Conservation (phyloP, 2,113 vertebrate species). For the Coryphaenoides rupestris region DNA sequence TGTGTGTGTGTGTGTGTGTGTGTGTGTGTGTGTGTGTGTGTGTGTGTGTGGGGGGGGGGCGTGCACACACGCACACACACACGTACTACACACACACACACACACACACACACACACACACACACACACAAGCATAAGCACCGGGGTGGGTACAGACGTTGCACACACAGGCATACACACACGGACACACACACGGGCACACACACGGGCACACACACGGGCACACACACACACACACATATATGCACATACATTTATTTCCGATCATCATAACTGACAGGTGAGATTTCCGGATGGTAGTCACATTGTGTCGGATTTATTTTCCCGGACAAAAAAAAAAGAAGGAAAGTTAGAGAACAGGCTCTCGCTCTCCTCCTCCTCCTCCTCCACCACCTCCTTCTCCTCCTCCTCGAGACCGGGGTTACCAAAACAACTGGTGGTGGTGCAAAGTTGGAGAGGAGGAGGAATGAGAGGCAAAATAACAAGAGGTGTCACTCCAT, state of each 20-base stretch:
- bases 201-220: conserved; percentile 19
- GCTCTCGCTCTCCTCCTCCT: neutral
- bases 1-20: too few relatives aligned
- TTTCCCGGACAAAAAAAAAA: neutral
- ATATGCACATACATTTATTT: conserved; percentile 41
- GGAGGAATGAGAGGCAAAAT: too few relatives aligned
- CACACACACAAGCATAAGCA: neutral
- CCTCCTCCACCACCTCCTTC: conserved; percentile 10
- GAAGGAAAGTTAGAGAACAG: too few relatives aligned
- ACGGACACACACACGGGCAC: neutral
- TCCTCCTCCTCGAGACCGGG: conserved; percentile 35
- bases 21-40: too few relatives aligned
- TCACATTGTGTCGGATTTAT: conserved; percentile 53
- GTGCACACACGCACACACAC: conserved; percentile 17
- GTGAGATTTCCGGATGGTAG: conserved; percentile 47
- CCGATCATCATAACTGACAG: conserved; percentile 50
- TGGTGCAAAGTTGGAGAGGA: conserved; percentile 50
- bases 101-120: conserved; percentile 4
- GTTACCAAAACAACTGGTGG: conserved; percentile 50
- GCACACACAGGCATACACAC: neutral
- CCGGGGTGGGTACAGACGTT: too few relatives aligned
- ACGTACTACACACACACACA: conserved; percentile 1
- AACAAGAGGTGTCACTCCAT: conserved; percentile 24
- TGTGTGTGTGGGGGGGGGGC: too few relatives aligned
- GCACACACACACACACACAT: neutral